A percentile compares a stretch with the other conserved stretches of the same genome.
Evolutionary conservation across 2,888 invertebrate genomes (phyloP).

Genomic region (Trachelus iudaicus): DNA sequence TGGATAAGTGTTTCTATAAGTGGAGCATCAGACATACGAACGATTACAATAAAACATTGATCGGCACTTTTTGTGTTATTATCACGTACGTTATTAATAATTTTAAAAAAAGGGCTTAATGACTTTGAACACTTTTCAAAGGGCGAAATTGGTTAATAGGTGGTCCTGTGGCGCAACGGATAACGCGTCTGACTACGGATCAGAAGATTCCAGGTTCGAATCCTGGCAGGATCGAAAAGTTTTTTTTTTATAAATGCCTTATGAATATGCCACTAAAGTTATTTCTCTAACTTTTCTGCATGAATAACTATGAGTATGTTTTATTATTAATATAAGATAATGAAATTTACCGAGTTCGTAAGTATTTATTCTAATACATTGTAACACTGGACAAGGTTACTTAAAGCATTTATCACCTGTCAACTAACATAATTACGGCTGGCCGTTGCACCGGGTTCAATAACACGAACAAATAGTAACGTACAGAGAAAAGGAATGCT

Average conservation of each 20-base stretch:
- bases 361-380: neutral
- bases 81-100: neutral
- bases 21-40: neutral
- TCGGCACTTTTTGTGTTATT: neutral
- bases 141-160: neutral
- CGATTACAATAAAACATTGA: neutral
- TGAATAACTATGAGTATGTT: neutral
- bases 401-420: neutral
- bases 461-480: neutral
- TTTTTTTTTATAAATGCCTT: conserved; percentile 22
- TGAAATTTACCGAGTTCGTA: neutral
- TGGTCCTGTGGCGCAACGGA: conserved; percentile 76
- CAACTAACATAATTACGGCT: neutral
- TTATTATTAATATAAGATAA: neutral
- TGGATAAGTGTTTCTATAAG: neutral
- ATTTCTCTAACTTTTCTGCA: neutral
- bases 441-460: neutral
- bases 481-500: neutral
- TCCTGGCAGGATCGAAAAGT: conserved; percentile 71
- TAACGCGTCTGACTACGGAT: conserved; percentile 80
- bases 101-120: neutral
- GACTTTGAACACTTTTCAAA: neutral
- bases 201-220: conserved; percentile 77
- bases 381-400: neutral
- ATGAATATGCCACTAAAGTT: neutral